Base-by-base conservation (phyloP, 2,888 invertebrate genomes). In the Ophonus ardosiacus region DNA sequence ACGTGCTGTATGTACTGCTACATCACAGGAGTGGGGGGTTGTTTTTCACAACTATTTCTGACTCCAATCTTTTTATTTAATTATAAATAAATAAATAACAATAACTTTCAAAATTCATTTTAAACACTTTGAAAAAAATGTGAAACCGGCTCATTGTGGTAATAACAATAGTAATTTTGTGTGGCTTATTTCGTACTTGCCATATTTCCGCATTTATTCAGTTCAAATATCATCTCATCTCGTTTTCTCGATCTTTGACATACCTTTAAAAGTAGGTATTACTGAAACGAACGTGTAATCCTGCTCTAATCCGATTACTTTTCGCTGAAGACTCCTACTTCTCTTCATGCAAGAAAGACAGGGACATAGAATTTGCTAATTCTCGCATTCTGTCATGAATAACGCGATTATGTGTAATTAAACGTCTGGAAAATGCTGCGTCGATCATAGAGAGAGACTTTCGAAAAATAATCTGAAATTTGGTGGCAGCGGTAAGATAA, bases 351-450 rank as follows among this genome's bases (percentile, higher is more conserved):
- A 51, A 51, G 43, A 51, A 51, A 51, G 43, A 51, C 43, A 2
- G 13, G 43, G 13, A 51, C 6, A 51, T 13, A 51, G 43, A 51
- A 51, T 51, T 51, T 68, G 68, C 68, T 68, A 68, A 68, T 68
- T 68, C 68, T 15, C 6, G 38, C 31, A 24, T 40, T 65, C 63
- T 63, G 81, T 15, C n/a, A 81, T 40, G 17, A 31, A 51, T 38
- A 65, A 21, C 40, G 18, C 61, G 40, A 63, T 63, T 78, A 78
- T 78, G 57, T 24, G 8, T 7, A 81, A 81, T 81, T 81, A 81
- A 81, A 40, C 63, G 81, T 40, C 63, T 40, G 81, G 81, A 81
- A 81, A 81, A 81, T 81, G 63, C 21, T 17, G 31, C 17, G 63
- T 18, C 21, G 63, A 63, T 63, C 24, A 63, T 31, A 31, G 5